Conservation (phyloP, 2,797 vertebrate species). For the Onychomys arenicola region DNA sequence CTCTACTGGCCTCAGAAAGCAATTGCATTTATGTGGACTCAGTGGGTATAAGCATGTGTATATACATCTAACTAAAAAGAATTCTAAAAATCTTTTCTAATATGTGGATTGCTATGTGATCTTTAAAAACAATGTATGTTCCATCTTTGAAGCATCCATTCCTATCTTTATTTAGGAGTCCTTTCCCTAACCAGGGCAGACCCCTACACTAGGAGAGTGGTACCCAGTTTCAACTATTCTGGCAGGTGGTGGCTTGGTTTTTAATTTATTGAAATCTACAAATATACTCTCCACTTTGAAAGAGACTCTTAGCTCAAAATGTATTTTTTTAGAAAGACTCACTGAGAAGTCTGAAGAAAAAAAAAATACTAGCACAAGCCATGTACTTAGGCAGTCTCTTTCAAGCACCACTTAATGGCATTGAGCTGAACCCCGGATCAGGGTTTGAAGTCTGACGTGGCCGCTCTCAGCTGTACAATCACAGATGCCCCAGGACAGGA, state of each 20-base stretch:
- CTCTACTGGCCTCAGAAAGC: not conserved
- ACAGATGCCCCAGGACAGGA: constrained; percentile 71
- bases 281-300: constrained; percentile 62
- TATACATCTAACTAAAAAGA: not conserved
- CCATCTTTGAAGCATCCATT: constrained; percentile 67
- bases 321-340: constrained; percentile 75
- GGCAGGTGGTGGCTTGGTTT: constrained; percentile 52
- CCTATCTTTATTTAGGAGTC: constrained; percentile 59
- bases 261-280: constrained; percentile 79
- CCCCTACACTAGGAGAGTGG: constrained; percentile 41
- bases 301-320: constrained; percentile 75
- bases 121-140: constrained; percentile 51
- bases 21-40: not conserved
- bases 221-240: constrained; percentile 58
- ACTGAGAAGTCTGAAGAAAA: not conserved
- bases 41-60: not conserved
- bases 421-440: constrained; percentile 57
- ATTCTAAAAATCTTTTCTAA: not conserved
- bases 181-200: constrained; percentile 61
- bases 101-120: constrained; percentile 66
- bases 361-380: constrained; percentile 44
- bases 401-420: constrained; percentile 81
- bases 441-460: constrained; percentile 65
- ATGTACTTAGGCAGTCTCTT: constrained; percentile 74
- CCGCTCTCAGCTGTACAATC: constrained; percentile 73